Base-by-base conservation (phyloP, 2,797 vertebrate species). In the Hafferia zeledoni region DNA sequence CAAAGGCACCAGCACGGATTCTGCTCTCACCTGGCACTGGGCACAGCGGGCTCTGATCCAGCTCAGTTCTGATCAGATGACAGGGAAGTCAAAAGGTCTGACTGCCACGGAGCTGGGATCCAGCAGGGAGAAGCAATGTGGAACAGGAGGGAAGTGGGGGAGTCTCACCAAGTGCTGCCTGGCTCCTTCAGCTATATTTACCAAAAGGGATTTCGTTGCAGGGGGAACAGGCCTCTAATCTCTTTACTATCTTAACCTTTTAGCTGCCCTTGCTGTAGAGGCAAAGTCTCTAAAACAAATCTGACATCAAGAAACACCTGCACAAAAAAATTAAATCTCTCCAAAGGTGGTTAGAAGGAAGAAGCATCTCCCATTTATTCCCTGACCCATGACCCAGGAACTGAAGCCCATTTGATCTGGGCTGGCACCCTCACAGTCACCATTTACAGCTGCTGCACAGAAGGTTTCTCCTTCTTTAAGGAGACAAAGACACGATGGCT, bases 171-270 rank as follows among this genome's bases (percentile, higher is more conserved):
- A 67, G 68, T 6, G 55, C 65, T 59, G 67, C 64, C 52, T 22
- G 22, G 49, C 84, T 92, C 63, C 87, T 64, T 86, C 79, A 64
- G 84, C 93, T 92, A 31, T 85, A 92, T 89, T 94, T 94, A 95
- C 93, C 74, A 18, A 56, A 89, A 77, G 52, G 63, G 71, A 87
- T 91, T 84, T 82, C 90, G 75, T 3, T 69, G 76, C 93, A 85
- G 82, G 71, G 79, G 60, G 52, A 91, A 87, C 56, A 80, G 79
- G 63, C 72, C 90, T 93, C 87, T 95, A 93, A 94, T 93, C 94
- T 89, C 83, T 67, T 89, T 91, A 91, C 65, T 76, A 56, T 77
- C 78, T 95, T 95, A 93, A 94, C 95, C 89, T 94, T 82, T 93
- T 49, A 90, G 87, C 78, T 94, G 89, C 82, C 87, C 91, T 83